Evolutionary conservation across 2,888 invertebrate species (phyloP).

Genomic region (Smittia aterrima): DNA sequence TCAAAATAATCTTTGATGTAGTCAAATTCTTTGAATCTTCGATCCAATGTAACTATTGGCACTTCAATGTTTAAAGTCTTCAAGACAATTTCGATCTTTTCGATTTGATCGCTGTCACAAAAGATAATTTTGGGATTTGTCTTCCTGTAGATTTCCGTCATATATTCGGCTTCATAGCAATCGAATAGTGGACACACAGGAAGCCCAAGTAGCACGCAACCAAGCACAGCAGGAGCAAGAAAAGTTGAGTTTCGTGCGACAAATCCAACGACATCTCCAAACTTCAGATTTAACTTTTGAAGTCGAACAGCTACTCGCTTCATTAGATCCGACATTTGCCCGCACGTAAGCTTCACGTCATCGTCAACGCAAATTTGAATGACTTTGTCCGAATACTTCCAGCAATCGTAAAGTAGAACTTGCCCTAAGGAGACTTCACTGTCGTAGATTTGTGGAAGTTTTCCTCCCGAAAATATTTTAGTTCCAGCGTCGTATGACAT

Average conservation of each 20-base stretch:
- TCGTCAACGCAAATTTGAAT: neutral
- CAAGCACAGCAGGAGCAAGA: constrained; percentile 18
- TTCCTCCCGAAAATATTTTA: neutral
- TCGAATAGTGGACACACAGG: constrained; percentile 32
- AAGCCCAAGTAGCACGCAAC: neutral
- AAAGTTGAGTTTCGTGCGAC: constrained; percentile 26
- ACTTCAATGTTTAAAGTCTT: neutral
- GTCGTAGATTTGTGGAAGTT: neutral
- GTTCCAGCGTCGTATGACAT: neutral
- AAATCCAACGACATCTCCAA: constrained; percentile 20
- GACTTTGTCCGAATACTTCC: neutral
- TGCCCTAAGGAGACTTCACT: neutral
- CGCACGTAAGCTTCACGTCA: neutral
- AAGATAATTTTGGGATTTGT: constrained; percentile 40
- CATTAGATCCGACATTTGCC: constrained; percentile 15
- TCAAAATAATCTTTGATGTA: neutral
- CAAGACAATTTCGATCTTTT: neutral
- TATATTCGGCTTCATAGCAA: constrained; percentile 44
- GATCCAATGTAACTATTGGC: neutral
- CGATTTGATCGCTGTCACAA: constrained; percentile 13
- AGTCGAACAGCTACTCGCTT: neutral
- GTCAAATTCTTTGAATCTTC: neutral
- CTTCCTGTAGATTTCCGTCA: constrained; percentile 21
- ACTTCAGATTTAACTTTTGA: neutral
- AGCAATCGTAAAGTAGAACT: neutral